phyloP scores from a whole-genome alignment of 2,888 invertebrate genomes.

The Griposia aprilina region DNA sequence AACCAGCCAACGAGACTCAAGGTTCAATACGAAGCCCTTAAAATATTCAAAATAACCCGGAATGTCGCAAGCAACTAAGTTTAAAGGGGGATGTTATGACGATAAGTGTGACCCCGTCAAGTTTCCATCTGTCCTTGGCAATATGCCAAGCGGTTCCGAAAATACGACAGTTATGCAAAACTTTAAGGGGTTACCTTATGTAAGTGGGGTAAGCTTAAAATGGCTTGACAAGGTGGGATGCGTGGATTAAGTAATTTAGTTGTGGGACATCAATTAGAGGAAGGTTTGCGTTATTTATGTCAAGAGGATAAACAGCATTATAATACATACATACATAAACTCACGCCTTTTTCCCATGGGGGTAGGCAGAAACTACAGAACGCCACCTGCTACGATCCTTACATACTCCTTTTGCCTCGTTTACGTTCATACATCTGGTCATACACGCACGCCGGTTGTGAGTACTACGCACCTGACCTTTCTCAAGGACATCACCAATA shows the following conservation, averaged over 20 bases:
- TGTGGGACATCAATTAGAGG: constrained; percentile 22
- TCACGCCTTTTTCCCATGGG: no score
- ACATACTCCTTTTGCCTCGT: no score
- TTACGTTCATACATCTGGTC: no score
- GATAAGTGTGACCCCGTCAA: constrained; percentile 58
- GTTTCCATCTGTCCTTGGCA: constrained; percentile 62
- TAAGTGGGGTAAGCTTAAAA: constrained; percentile 42
- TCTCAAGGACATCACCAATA: no score
- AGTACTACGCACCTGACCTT: no score
- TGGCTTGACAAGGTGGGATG: constrained; percentile 31
- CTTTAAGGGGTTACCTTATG: constrained; percentile 25
- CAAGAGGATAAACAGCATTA: not conserved
- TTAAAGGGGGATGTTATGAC: constrained; percentile 42
- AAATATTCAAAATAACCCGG: constrained; percentile 44
- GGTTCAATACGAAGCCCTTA: constrained; percentile 12
- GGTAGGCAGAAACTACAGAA: no score
- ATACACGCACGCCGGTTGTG: no score
- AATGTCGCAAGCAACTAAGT: constrained; percentile 42
- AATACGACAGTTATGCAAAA: constrained; percentile 62
- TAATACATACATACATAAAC: no score
- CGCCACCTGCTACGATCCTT: no score
- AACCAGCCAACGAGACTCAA: not conserved
- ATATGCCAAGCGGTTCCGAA: constrained; percentile 54
- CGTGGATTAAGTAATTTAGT: constrained; percentile 39
- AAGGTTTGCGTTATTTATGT: constrained; percentile 15